Evolutionary conservation across 2,113 vertebrate genomes (phyloP), one percentile per base, ranked within the genome.

Genomic region (Antennarius striatus): DNA sequence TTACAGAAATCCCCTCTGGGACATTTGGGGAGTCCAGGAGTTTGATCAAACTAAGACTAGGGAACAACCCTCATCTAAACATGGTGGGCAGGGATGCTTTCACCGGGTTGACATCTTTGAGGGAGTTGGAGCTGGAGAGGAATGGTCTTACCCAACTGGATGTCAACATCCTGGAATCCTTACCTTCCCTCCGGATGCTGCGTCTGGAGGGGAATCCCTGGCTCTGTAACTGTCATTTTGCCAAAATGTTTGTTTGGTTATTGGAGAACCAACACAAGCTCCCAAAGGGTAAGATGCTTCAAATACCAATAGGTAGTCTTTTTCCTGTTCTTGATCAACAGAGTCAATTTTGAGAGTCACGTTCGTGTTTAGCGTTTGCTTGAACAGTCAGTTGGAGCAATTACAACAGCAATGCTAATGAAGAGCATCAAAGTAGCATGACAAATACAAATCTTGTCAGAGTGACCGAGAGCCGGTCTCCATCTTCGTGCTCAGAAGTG

Each of bases 171-270:
- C 88, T 98, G 68, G 92, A 92, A 36, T 91, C 91, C 0, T 89
- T 98, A 51, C 92, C 95, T 14, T 95, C 94, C 32, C 93, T 98
- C 40, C 87, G 93, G 73, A 81, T 88, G 28, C 73, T 97, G 67
- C 94, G 92, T 58, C 63, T 98, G 66, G 96, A 98, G 81, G 96
- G 95, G n/a, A 98, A 98, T 90, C 96, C 96, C 2, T 98, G 96
- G 96, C 85, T 95, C 4, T 98, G 96, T 51, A 95, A 95, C 88
- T 98, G 96, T 70, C 92, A 94, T 80, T 97, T 98, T 81, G 94
- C 95, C 83, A 94, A 73, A 42, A 55, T 85, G 28, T 85, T 82
- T 77, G 29, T 42, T 3, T 85, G 83, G 83, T 63, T 85, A 39
- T 71, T 67, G 40, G 43, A 79, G 53, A 85, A 85, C 32, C 68